phyloP scores from a whole-genome alignment of 2,113 vertebrate genomes.

The Poecilia latipinna region DNA sequence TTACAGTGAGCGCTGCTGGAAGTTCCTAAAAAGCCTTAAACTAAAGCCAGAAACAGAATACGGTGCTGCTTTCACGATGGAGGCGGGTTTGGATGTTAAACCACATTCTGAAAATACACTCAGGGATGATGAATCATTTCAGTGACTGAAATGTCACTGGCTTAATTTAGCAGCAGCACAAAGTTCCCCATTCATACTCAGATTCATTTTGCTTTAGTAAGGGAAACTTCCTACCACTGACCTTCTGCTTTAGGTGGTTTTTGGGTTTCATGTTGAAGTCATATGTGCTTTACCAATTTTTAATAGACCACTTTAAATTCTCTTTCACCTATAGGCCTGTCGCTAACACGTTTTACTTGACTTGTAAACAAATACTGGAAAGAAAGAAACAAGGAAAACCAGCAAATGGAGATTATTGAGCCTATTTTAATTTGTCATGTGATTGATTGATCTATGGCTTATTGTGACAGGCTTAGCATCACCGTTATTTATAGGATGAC shows the following conservation, averaged over 20 bases:
- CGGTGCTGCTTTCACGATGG: conserved; percentile 25
- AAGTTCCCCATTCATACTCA: neutral
- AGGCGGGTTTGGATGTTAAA: neutral
- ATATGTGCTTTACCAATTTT: too few species aligned
- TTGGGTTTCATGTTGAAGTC: neutral
- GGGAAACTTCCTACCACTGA: neutral
- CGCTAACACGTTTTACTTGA: too few species aligned
- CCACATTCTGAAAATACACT: neutral
- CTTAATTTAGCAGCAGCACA: neutral
- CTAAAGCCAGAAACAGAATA: conserved; percentile 40
- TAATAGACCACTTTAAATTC: too few species aligned
- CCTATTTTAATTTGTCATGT: too few species aligned
- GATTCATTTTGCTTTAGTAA: neutral
- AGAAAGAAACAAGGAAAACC: too few species aligned
- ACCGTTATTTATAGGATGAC: too few species aligned
- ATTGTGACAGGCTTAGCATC: too few species aligned
- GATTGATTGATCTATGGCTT: too few species aligned
- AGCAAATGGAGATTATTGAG: too few species aligned
- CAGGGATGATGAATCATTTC: conserved; percentile 1
- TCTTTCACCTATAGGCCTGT: too few species aligned
- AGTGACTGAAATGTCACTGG: neutral
- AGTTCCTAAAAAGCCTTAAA: conserved; percentile 30
- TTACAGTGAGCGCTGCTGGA: conserved; percentile 36
- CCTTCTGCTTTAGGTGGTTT: neutral
- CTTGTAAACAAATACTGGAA: too few species aligned